Percentiles rank a stretch among this genome's conserved stretches.
Evolutionary conservation across 1,140 invertebrate species (phyloP).

Genomic region (Drosophila rhopaloa): DNA sequence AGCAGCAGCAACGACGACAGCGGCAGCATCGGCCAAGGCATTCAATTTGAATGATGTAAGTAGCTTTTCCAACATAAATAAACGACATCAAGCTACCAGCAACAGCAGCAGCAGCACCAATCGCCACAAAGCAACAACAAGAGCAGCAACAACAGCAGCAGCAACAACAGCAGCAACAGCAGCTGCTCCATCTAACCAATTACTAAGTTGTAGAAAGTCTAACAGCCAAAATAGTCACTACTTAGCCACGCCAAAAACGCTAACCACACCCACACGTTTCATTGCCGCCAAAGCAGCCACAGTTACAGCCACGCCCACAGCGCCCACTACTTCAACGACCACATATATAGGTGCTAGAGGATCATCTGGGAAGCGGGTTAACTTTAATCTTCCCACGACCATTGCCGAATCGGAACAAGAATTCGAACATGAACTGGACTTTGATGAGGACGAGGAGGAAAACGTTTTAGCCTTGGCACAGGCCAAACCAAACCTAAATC

Average conservation of each 20-base stretch:
- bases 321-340: conserved; percentile 13
- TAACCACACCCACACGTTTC: conserved; percentile 75
- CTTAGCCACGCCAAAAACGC: conserved; percentile 61
- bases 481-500: conserved; percentile 8
- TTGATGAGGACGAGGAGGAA: conserved; percentile 10
- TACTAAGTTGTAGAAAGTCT: conserved; percentile 43
- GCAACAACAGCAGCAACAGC: conserved; percentile 13
- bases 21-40: conserved; percentile 43
- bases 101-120: conserved; percentile 38
- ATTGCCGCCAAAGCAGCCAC: conserved; percentile 66
- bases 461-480: conserved; percentile 23
- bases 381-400: conserved; percentile 70
- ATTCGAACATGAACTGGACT: conserved; percentile 37
- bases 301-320: conserved; percentile 35
- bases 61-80: conserved; percentile 70
- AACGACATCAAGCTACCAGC: conserved; percentile 72
- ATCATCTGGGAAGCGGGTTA: conserved; percentile 61
- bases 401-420: conserved; percentile 67
- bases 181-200: conserved; percentile 37
- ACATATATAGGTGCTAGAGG: neutral
- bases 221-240: conserved; percentile 41
- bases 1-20: conserved; percentile 4
- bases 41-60: conserved; percentile 82
- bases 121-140: conserved; percentile 13
- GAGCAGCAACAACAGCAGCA: conserved; percentile 27